Evolutionary conservation across 1,140 invertebrate species (phyloP).

Genomic region (Drosophila repleta): DNA sequence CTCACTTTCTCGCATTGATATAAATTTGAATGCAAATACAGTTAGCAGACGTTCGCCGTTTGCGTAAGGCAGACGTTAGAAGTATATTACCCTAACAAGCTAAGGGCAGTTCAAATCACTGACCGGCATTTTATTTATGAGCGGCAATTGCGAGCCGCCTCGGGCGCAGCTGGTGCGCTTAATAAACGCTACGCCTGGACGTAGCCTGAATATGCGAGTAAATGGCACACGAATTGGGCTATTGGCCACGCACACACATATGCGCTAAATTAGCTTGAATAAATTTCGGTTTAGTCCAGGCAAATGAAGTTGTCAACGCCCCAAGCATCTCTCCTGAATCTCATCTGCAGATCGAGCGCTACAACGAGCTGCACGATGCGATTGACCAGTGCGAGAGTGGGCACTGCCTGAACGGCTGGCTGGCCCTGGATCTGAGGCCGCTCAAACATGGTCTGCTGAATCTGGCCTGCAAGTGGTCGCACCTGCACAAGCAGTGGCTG

Average conservation of each 20-base stretch:
- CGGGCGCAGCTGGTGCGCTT: slow-evolving; percentile 70
- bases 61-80: not conserved
- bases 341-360: slow-evolving; percentile 71
- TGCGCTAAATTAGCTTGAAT: slow-evolving; percentile 71
- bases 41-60: not conserved
- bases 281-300: slow-evolving; percentile 53
- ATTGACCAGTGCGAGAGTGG: slow-evolving; percentile 67
- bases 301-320: slow-evolving; percentile 61
- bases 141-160: slow-evolving; percentile 69
- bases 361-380: slow-evolving; percentile 74
- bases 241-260: slow-evolving; percentile 29
- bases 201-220: slow-evolving; percentile 12
- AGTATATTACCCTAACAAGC: slow-evolving; percentile 15
- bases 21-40: not conserved
- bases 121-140: slow-evolving; percentile 76
- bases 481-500: slow-evolving; percentile 89
- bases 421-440: slow-evolving; percentile 87
- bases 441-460: slow-evolving; percentile 90
- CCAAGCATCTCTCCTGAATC: not conserved
- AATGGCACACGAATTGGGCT: slow-evolving; percentile 24
- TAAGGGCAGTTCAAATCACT: slow-evolving; percentile 56
- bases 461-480: slow-evolving; percentile 89
- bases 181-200: slow-evolving; percentile 55
- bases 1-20: no score
- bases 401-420: slow-evolving; percentile 87